Evolutionary conservation across 53 echinoderm and acorn worm genomes (phyloP).

Genomic region (Antedon mediterranea): DNA sequence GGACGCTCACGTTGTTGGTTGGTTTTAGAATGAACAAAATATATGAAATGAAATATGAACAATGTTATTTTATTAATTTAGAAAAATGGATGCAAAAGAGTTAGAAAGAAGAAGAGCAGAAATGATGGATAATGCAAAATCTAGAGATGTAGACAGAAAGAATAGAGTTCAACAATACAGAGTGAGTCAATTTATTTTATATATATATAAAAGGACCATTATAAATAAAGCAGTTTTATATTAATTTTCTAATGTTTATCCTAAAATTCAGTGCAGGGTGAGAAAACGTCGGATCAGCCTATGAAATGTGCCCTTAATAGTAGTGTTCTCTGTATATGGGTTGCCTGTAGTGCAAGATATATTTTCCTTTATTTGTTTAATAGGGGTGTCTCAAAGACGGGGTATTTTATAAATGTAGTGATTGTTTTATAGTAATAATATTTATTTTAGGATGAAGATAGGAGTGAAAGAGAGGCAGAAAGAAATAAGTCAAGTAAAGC

Average conservation of each 20-base stretch:
- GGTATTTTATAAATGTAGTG: background rate
- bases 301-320: too few relatives aligned
- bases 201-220: too few relatives aligned
- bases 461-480: conserved; percentile 48
- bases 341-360: too few relatives aligned
- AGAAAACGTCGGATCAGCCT: too few relatives aligned
- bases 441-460: conserved; percentile 45
- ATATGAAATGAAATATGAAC: too few relatives aligned
- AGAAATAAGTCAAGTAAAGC: conserved; percentile 62
- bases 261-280: background rate
- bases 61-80: too few relatives aligned
- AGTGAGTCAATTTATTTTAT: conserved; percentile 22
- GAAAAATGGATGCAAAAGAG: conserved; percentile 71
- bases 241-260: background rate
- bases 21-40: too few relatives aligned
- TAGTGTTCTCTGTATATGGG: too few relatives aligned
- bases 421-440: background rate
- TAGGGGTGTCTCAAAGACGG: too few relatives aligned
- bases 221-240: background rate
- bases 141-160: conserved; percentile 79
- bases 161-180: conserved; percentile 53
- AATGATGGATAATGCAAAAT: conserved; percentile 95
- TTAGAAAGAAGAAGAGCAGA: conserved; percentile 65
- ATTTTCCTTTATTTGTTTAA: too few relatives aligned
- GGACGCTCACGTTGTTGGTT: too few relatives aligned